Percentiles rank a stretch among this genome's conserved stretches.
Evolutionary conservation across 2,797 vertebrate genomes (phyloP).

Genomic region (Chromobotia macracanthus): DNA sequence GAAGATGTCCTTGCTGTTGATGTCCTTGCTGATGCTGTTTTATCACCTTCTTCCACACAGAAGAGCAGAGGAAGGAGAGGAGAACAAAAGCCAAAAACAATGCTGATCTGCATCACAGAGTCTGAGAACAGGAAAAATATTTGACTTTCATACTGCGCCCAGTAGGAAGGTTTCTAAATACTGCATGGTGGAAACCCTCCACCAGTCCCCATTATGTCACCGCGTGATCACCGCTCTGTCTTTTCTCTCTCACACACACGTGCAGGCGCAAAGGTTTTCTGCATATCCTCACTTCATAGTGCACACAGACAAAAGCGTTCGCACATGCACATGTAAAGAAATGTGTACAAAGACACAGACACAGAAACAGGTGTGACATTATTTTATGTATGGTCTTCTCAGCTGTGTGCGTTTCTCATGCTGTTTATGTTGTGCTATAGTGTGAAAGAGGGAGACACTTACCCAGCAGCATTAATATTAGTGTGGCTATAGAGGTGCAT

Average conservation of each 20-base stretch:
- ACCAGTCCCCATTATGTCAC: slow-evolving; percentile 57
- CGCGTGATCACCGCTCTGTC: slow-evolving; percentile 44
- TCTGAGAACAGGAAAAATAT: slow-evolving; percentile 50
- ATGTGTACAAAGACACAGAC: slow-evolving; percentile 64
- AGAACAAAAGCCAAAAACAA: slow-evolving; percentile 56
- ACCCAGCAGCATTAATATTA: slow-evolving; percentile 89
- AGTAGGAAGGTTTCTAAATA: slow-evolving; percentile 55
- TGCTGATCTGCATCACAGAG: slow-evolving; percentile 44
- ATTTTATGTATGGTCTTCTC: slow-evolving; percentile 42
- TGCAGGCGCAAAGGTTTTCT: slow-evolving; percentile 19
- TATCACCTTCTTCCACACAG: slow-evolving; percentile 55
- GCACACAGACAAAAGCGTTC: slow-evolving; percentile 59
- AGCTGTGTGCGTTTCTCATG: slow-evolving; percentile 58
- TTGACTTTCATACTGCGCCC: slow-evolving; percentile 57
- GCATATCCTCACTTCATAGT: slow-evolving; percentile 42
- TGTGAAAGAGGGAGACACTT: slow-evolving; percentile 76
- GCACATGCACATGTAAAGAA: slow-evolving; percentile 69
- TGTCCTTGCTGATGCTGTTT: too few relatives aligned
- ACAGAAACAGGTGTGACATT: slow-evolving; percentile 45
- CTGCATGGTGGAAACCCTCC: slow-evolving; percentile 44
- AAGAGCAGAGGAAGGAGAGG: slow-evolving; percentile 27
- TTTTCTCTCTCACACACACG: slow-evolving; percentile 18
- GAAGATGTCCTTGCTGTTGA: neutral
- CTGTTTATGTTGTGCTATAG: slow-evolving; percentile 46
- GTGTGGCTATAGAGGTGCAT: slow-evolving; percentile 89